These are phyloP conservation scores for Perizoma affinitatum DNA, from an alignment of 2,888 invertebrate genomes.

Conservation along the genomic window DNA sequence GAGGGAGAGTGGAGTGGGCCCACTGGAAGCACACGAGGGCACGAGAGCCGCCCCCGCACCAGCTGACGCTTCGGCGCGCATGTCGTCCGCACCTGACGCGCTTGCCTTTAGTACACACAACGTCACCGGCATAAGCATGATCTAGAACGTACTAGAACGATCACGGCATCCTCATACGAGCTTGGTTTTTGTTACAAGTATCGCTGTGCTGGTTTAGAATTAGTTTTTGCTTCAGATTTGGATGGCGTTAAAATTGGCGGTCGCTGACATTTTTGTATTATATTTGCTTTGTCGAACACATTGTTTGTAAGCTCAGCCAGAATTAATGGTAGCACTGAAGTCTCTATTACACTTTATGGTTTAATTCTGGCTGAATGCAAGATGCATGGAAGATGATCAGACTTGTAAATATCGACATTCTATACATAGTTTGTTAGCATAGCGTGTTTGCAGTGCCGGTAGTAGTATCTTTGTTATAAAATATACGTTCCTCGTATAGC, in stretches of 20 bases:
- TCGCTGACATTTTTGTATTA: conserved; percentile 54
- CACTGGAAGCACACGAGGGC: conserved; percentile 82
- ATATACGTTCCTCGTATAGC: too few relatives aligned
- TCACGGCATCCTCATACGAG: conserved; percentile 65
- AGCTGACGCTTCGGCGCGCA: conserved; percentile 49
- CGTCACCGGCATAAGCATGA: conserved; percentile 59
- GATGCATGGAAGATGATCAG: conserved; percentile 31
- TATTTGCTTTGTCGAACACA: conserved; percentile 45
- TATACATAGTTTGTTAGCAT: too few relatives aligned
- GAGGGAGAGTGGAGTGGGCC: conserved; percentile 50
- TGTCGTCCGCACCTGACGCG: conserved; percentile 43
- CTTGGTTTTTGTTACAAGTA: conserved; percentile 66
- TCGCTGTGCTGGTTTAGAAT: conserved; percentile 70
- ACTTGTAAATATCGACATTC: conserved; percentile 24
- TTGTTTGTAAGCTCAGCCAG: conserved; percentile 44
- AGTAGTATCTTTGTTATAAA: too few relatives aligned
- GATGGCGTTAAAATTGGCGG: conserved; percentile 60
- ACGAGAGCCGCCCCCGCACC: conserved; percentile 59
- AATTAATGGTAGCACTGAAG: conserved; percentile 45
- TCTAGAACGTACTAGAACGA: conserved; percentile 45
- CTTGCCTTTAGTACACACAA: conserved; percentile 54
- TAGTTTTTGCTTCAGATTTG: conserved; percentile 64
- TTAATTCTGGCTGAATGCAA: conserved; percentile 36
- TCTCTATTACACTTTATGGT: conserved; percentile 34
- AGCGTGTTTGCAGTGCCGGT: too few relatives aligned